Evolutionary conservation across 2,888 invertebrate genomes (phyloP), one percentile per base, ranked within the genome.

Genomic region (Zootermopsis nevadensis): DNA sequence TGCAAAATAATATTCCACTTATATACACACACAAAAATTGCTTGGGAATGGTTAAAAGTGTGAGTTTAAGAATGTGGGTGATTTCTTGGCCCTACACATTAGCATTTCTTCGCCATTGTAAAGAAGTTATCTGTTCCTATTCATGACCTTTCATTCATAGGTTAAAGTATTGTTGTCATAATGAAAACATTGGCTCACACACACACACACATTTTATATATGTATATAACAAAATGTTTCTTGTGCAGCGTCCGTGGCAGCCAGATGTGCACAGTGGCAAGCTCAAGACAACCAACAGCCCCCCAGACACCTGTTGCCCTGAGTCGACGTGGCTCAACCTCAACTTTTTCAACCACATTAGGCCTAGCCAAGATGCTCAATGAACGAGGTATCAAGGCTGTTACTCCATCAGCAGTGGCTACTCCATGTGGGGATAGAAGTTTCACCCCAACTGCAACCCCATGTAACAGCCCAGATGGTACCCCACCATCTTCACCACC

Each of bases 391-490:
- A 94, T 94, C 84, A 93, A 93, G 89, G 94, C 94, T 24, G 93
- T 92, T 0, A 94, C 94, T n/a, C 93, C 94, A 8, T 93, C 94
- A 74, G 92, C 93, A 69, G 89, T 93, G 0, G 91, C 93, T 86
- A 93, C 94, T 7, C 94, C 95, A 6, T 84, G 84, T 72, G 93
- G 93, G 42, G 90, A 91, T 2, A 92, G 92, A 85, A 93, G 91
- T 87, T 96, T 92, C 89, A 93, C 95, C 12, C 95, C 96, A 6
- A 97, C 97, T 0, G 96, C 96, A 12, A 97, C 97, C 10, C 97
- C 97, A 1, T 95, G 95, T 88, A 97, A 97, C 89, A 96, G 96
- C 88, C 97, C 97, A 1, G 93, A 94, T 86, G 93, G 93, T n/a
- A 89, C 93, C 48, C 94, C 94, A 0, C 91, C 92, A 0, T 89